Evolutionary conservation across 2,888 invertebrate species (phyloP).

Genomic region (Anthrax anthrax): DNA sequence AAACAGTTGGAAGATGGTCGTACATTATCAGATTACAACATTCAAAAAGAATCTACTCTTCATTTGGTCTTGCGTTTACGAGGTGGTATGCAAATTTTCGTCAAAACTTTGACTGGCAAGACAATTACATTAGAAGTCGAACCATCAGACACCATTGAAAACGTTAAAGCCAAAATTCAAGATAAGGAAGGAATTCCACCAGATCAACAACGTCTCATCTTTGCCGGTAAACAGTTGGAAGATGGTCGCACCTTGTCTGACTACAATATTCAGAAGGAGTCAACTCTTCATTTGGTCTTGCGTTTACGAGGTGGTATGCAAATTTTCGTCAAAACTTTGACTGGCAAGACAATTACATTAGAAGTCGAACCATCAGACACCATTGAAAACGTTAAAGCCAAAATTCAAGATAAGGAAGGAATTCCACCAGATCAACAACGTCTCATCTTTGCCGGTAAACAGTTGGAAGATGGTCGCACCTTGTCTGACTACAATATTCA

Average conservation of each 20-base stretch:
- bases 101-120: slow-evolving; percentile 21
- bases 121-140: slow-evolving; percentile 21
- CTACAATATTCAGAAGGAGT: slow-evolving; percentile 18
- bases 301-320: slow-evolving; percentile 49
- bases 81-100: slow-evolving; percentile 53
- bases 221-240: slow-evolving; percentile 15
- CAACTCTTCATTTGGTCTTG: slow-evolving; percentile 17
- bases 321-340: slow-evolving; percentile 91
- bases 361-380: slow-evolving; percentile 88
- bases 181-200: slow-evolving; percentile 16
- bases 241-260: slow-evolving; percentile 16
- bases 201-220: slow-evolving; percentile 17
- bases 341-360: slow-evolving; percentile 88
- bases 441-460: slow-evolving; percentile 81
- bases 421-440: slow-evolving; percentile 65
- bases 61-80: slow-evolving; percentile 72
- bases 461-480: slow-evolving; percentile 80
- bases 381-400: slow-evolving; percentile 89
- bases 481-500: slow-evolving; percentile 26
- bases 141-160: slow-evolving; percentile 18
- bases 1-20: slow-evolving; percentile 61
- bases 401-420: slow-evolving; percentile 83
- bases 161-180: slow-evolving; percentile 16
- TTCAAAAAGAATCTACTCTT: slow-evolving; percentile 23
- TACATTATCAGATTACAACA: slow-evolving; percentile 36